Percentiles rank a stretch among this genome's conserved stretches.
Conservation (phyloP, 2,888 invertebrate species). For the Hirtodrosophila confusa region DNA sequence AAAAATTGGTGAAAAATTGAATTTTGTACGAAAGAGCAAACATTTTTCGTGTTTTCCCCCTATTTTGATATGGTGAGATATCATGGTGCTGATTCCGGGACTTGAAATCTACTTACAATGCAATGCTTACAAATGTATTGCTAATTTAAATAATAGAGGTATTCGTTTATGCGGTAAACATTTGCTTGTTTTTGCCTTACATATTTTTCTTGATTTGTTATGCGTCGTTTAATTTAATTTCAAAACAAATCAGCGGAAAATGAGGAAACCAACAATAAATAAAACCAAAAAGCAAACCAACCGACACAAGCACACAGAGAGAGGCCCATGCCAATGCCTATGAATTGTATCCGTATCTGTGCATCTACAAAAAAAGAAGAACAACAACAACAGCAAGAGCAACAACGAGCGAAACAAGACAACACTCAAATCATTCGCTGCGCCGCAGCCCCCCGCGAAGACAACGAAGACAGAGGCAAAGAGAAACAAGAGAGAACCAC, state of each 20-base stretch:
- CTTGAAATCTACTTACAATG: background rate
- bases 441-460: slow-evolving; percentile 53
- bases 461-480: slow-evolving; percentile 23
- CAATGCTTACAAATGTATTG: background rate
- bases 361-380: slow-evolving; percentile 42
- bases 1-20: too few relatives aligned
- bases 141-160: background rate
- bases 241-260: slow-evolving; percentile 77
- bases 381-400: slow-evolving; percentile 16
- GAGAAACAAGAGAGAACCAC: too few relatives aligned
- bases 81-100: slow-evolving; percentile 7
- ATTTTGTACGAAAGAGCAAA: too few relatives aligned
- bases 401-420: slow-evolving; percentile 43
- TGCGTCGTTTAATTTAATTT: slow-evolving; percentile 76
- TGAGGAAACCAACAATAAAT: slow-evolving; percentile 73
- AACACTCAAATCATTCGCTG: slow-evolving; percentile 33
- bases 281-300: slow-evolving; percentile 59
- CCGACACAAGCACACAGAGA: slow-evolving; percentile 19
- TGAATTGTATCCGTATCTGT: slow-evolving; percentile 44
- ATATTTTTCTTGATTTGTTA: slow-evolving; percentile 53
- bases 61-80: slow-evolving; percentile 14
- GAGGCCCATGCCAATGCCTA: slow-evolving; percentile 35
- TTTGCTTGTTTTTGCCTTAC: slow-evolving; percentile 4
- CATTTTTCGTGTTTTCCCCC: too few relatives aligned
- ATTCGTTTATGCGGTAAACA: slow-evolving; percentile 10